A percentile compares a stretch with the other conserved stretches of the same genome.
These are phyloP conservation scores for Euproctis similis DNA, from an alignment of 2,888 invertebrate genomes.

Conservation along the genomic window DNA sequence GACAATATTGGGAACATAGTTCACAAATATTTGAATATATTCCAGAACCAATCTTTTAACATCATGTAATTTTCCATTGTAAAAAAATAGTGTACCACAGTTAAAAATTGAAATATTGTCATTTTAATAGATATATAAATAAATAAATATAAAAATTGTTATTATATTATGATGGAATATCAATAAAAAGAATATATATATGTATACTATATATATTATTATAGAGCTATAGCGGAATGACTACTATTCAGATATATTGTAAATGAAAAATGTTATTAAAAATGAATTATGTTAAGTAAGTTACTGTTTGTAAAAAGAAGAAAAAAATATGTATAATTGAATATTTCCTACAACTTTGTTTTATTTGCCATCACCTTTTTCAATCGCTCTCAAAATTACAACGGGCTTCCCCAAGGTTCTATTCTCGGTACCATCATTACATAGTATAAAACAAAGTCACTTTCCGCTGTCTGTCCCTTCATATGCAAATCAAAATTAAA, in stretches of 20 bases:
- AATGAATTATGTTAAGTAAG: conserved; percentile 71
- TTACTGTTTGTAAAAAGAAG: conserved; percentile 75
- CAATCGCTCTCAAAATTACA: too few relatives aligned
- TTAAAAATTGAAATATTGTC: conserved; percentile 48
- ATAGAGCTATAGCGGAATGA: conserved; percentile 72
- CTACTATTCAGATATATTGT: conserved; percentile 69
- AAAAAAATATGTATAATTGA: conserved; percentile 74
- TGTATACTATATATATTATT: conserved; percentile 74
- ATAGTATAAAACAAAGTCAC: too few relatives aligned
- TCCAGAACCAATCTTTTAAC: conserved; percentile 22
- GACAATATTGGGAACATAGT: conserved; percentile 18
- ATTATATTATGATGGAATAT: conserved; percentile 64
- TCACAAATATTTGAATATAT: conserved; percentile 16
- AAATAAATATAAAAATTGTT: conserved; percentile 57
- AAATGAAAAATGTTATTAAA: conserved; percentile 68
- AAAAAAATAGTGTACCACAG: conserved; percentile 41
- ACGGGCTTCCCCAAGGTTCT: too few relatives aligned
- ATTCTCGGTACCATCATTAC: too few relatives aligned
- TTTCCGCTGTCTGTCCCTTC: too few relatives aligned
- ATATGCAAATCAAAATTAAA: too few relatives aligned
- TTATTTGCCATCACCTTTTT: conserved; percentile 33
- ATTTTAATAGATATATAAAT: conserved; percentile 48
- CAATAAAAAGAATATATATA: conserved; percentile 48
- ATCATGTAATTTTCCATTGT: conserved; percentile 40
- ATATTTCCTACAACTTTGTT: conserved; percentile 66